Evolutionary conservation across 2,113 vertebrate genomes (phyloP).

Genomic region (Nibea albiflora): DNA sequence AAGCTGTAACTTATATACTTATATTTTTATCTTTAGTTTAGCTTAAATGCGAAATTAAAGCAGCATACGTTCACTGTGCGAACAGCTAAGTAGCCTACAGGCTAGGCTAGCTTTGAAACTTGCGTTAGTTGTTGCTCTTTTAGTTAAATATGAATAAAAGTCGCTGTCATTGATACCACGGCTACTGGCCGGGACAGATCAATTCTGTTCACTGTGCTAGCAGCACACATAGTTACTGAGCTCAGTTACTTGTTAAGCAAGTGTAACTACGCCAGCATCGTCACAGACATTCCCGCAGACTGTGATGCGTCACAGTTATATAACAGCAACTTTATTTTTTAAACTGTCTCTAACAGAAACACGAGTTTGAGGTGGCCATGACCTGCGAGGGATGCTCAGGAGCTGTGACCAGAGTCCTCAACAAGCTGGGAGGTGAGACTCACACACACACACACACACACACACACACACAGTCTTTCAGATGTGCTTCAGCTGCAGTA

Average conservation of each 20-base stretch:
- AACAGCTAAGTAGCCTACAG: neutral
- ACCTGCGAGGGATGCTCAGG: constrained; percentile 95
- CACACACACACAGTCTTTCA: too few relatives aligned
- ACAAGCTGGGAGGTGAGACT: constrained; percentile 85
- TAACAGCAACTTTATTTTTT: neutral
- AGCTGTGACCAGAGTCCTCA: constrained; percentile 90
- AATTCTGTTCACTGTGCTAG: neutral
- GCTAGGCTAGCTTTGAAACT: neutral
- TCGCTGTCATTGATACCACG: neutral
- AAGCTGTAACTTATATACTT: neutral
- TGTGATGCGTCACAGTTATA: too few relatives aligned
- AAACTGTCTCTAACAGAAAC: constrained; percentile 85
- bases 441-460: too few relatives aligned
- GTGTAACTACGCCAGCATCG: neutral
- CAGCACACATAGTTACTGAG: neutral
- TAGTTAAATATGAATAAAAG: neutral
- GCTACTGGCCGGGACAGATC: neutral
- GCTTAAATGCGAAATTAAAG: neutral
- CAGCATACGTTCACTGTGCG: neutral
- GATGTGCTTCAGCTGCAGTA: neutral
- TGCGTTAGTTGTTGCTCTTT: neutral
- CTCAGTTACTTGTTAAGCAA: neutral
- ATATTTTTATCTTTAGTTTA: neutral
- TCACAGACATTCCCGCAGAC: too few relatives aligned
- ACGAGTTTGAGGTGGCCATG: constrained; percentile 97